phyloP scores from a whole-genome alignment of 2,888 invertebrate species.

The Eremobia ochroleuca region DNA sequence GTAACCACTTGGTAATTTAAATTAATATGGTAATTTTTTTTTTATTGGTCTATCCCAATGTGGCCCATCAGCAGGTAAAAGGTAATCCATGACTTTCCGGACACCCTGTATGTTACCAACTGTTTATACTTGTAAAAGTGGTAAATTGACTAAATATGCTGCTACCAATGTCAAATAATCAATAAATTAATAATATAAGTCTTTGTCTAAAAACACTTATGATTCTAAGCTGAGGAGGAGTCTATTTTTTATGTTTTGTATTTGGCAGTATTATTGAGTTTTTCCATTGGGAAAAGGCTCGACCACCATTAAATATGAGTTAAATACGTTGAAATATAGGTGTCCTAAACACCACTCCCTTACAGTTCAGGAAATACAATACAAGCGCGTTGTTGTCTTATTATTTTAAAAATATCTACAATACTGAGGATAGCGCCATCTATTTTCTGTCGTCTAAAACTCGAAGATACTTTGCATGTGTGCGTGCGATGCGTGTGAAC shows the following conservation, averaged over 20 bases:
- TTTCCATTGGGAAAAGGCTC: neutral
- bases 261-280: neutral
- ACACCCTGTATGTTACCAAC: too few species aligned
- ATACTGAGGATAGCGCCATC: constrained; percentile 50
- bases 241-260: neutral
- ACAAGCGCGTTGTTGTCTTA: too few species aligned
- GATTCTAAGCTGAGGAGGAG: neutral
- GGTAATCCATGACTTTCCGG: too few species aligned
- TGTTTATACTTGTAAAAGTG: neutral
- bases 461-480: constrained; percentile 41
- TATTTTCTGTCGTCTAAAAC: constrained; percentile 13
- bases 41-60: too few species aligned
- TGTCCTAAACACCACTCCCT: neutral
- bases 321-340: neutral
- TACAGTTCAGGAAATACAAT: neutral
- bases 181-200: neutral
- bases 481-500: constrained; percentile 18
- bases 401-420: too few species aligned
- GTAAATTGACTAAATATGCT: neutral
- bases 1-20: too few species aligned
- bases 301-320: neutral
- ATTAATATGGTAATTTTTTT: too few species aligned
- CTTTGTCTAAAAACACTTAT: neutral
- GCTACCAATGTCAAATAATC: neutral
- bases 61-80: too few species aligned